Percentiles rank a stretch among this genome's conserved stretches.
Evolutionary conservation across 2,113 vertebrate genomes (phyloP).

Genomic region (Daphoenositta chrysoptera): DNA sequence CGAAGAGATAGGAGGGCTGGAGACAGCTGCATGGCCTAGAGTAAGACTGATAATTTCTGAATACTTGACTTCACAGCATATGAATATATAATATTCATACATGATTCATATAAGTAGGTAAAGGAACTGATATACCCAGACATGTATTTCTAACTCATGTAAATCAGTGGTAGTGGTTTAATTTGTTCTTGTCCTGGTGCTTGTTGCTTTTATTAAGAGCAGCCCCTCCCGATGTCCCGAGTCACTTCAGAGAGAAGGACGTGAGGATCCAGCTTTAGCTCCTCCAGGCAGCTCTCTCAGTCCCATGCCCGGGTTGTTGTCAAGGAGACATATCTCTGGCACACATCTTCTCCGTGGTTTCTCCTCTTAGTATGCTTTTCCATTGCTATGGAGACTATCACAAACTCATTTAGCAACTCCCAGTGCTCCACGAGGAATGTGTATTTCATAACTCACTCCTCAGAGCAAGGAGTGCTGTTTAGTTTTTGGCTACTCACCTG

Average conservation of each 20-base stretch:
- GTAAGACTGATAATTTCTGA: neutral
- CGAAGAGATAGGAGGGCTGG: neutral
- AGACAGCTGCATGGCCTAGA: neutral
- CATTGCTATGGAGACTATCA: constrained; percentile 66
- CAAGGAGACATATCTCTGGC: constrained; percentile 59
- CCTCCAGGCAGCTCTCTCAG: neutral
- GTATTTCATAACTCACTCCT: constrained; percentile 29
- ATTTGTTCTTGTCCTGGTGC: neutral
- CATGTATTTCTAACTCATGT: neutral
- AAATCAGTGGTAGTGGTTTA: neutral
- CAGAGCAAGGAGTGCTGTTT: neutral
- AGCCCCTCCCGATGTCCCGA: neutral
- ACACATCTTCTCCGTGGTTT: constrained; percentile 35
- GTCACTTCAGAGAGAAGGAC: neutral
- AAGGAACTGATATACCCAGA: neutral
- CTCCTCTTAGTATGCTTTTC: constrained; percentile 35
- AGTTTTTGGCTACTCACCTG: constrained; percentile 4
- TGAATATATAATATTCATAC: neutral
- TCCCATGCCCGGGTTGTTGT: constrained; percentile 16
- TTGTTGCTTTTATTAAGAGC: neutral
- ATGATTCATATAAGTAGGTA: neutral
- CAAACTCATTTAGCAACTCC: constrained; percentile 49
- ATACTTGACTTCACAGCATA: neutral
- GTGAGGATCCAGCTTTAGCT: constrained; percentile 4
- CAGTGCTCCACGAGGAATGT: neutral